Percentiles rank a stretch among this genome's conserved stretches.
phyloP scores from a whole-genome alignment of 2,113 vertebrate genomes.

The Hippocampus guttulatus region DNA sequence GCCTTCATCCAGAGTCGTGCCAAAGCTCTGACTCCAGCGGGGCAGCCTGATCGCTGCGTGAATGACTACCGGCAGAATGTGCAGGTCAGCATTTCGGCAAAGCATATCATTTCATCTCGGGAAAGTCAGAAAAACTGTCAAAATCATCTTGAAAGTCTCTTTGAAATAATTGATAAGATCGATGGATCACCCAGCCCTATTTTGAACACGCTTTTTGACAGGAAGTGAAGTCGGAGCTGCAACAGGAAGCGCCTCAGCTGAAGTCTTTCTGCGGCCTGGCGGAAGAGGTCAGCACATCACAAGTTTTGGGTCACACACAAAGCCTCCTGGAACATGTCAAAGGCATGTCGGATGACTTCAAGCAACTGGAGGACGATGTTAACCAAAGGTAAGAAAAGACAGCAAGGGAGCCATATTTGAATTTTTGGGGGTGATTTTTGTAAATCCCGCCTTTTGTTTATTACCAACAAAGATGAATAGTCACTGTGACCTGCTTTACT shows the following conservation, averaged over 20 bases:
- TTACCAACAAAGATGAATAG: too few relatives aligned
- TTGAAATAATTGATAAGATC: not conserved
- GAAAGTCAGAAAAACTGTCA: too few relatives aligned
- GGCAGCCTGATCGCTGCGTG: constrained; percentile 84
- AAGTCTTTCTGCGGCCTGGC: constrained; percentile 77
- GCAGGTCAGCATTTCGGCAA: constrained; percentile 73
- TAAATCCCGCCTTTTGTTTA: too few relatives aligned
- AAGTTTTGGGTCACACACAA: constrained; percentile 67
- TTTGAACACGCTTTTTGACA: constrained; percentile 40
- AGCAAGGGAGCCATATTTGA: too few relatives aligned
- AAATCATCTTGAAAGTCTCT: too few relatives aligned
- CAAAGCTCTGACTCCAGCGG: constrained; percentile 76
- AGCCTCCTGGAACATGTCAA: constrained; percentile 77
- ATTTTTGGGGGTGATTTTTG: too few relatives aligned
- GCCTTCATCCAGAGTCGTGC: constrained; percentile 79
- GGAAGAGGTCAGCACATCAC: constrained; percentile 74
- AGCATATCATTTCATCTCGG: too few relatives aligned
- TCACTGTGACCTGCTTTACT: too few relatives aligned
- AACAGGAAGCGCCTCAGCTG: constrained; percentile 81
- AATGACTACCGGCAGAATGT: constrained; percentile 85
- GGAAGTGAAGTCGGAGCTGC: constrained; percentile 85
- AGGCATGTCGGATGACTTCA: constrained; percentile 80
- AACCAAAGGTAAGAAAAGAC: constrained; percentile 76
- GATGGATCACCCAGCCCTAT: not conserved
- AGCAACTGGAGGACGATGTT: constrained; percentile 76